A percentile compares a stretch with the other conserved stretches of the same genome.
These are phyloP conservation scores for Chloebia gouldiae DNA, from an alignment of 2,113 vertebrate species.

Conservation along the genomic window DNA sequence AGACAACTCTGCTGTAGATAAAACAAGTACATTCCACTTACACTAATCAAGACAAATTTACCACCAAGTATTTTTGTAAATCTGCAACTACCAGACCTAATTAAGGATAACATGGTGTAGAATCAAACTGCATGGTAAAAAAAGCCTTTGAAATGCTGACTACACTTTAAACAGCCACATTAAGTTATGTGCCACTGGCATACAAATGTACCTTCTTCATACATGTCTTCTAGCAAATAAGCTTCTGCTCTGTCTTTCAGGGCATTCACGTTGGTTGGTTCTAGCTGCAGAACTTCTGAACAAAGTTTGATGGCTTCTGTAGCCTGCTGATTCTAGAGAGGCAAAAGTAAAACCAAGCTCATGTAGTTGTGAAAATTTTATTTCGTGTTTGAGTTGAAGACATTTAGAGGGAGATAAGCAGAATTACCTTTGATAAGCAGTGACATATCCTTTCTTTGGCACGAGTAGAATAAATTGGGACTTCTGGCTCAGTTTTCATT, in stretches of 20 bases:
- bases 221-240: conserved; percentile 89
- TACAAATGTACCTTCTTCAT: conserved; percentile 85
- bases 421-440: conserved; percentile 86
- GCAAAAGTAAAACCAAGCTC: not conserved
- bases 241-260: conserved; percentile 94
- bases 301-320: conserved; percentile 84
- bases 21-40: not conserved
- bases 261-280: conserved; percentile 84
- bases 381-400: not conserved
- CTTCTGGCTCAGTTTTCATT: conserved; percentile 88
- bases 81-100: not conserved
- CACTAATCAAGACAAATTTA: conserved; percentile 11
- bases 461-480: conserved; percentile 78
- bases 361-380: not conserved
- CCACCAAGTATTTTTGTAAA: not conserved
- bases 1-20: not conserved
- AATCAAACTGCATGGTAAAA: not conserved
- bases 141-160: not conserved
- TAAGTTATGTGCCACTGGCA: not conserved
- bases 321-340: conserved; percentile 80
- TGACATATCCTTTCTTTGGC: conserved; percentile 95
- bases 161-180: not conserved
- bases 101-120: not conserved
- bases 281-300: conserved; percentile 83
- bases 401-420: not conserved